These are phyloP conservation scores for Triops cancriformis DNA, from an alignment of 1,140 invertebrate species.

Conservation along the genomic window DNA sequence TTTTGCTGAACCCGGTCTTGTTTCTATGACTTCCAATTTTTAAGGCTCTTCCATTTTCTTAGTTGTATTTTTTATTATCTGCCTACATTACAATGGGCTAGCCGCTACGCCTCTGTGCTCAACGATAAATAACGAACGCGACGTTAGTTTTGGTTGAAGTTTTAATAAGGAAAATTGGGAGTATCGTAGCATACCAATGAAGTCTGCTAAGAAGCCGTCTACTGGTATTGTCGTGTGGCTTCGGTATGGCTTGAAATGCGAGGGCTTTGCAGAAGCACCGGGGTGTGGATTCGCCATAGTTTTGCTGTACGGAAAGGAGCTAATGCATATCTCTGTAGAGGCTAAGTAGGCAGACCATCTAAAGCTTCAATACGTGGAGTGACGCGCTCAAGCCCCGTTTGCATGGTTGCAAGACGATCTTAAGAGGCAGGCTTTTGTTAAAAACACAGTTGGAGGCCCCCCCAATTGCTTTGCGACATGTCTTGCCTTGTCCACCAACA, in stretches of 20 bases:
- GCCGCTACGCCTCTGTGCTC: not conserved
- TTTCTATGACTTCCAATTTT: not conserved
- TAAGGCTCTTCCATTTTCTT: not conserved
- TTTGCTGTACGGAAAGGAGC: not conserved
- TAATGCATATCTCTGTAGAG: not conserved
- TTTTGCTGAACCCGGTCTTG: not conserved
- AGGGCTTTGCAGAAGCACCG: not conserved
- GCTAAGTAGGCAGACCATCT: not conserved
- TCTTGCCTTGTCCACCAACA: conserved; percentile 4
- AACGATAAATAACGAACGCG: not conserved
- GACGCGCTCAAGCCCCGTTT: conserved; percentile 1
- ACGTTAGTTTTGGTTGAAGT: not conserved
- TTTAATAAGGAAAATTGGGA: not conserved
- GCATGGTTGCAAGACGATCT: not conserved
- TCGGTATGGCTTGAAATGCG: not conserved
- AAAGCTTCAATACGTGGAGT: not conserved
- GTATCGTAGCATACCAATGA: not conserved
- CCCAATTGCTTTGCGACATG: conserved; percentile 3
- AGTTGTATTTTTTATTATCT: not conserved
- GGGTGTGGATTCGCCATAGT: not conserved
- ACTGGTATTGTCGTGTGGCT: not conserved
- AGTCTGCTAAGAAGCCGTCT: not conserved
- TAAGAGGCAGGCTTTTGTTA: not conserved
- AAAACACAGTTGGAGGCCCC: not conserved
- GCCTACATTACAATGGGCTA: not conserved